Evolutionary conservation across 2,888 invertebrate genomes (phyloP).

Genomic region (Drosophila dives): DNA sequence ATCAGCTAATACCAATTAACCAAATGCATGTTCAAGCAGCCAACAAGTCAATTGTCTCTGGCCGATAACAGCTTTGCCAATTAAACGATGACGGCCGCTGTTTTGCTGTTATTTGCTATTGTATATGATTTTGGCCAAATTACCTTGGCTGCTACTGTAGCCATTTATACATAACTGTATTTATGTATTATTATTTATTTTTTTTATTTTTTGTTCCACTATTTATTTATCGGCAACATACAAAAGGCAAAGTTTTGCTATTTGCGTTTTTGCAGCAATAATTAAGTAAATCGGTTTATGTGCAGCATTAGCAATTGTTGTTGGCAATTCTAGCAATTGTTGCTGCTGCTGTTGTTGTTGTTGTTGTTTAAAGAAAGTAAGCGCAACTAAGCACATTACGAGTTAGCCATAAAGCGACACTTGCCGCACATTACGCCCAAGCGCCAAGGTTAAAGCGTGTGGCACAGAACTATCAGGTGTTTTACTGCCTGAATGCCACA

Average conservation of each 20-base stretch:
- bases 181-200: slow-evolving; percentile 3
- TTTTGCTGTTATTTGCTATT: slow-evolving; percentile 11
- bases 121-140: slow-evolving; percentile 38
- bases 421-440: slow-evolving; percentile 76
- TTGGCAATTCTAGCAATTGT: slow-evolving; percentile 32
- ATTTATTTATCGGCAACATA: slow-evolving; percentile 17
- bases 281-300: slow-evolving; percentile 80
- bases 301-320: slow-evolving; percentile 69
- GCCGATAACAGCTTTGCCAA: slow-evolving; percentile 54
- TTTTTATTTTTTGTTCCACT: neutral
- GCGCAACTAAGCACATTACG: slow-evolving; percentile 77
- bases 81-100: slow-evolving; percentile 66
- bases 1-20: slow-evolving; percentile 34
- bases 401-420: slow-evolving; percentile 54
- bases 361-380: slow-evolving; percentile 67
- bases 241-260: slow-evolving; percentile 29
- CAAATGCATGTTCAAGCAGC: slow-evolving; percentile 67
- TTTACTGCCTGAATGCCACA: neutral
- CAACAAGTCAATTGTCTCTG: slow-evolving; percentile 38
- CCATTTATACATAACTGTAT: slow-evolving; percentile 15
- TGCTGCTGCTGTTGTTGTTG: slow-evolving; percentile 21
- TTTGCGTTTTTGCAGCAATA: slow-evolving; percentile 62
- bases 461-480: slow-evolving; percentile 64
- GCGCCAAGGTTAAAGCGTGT: slow-evolving; percentile 75
- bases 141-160: slow-evolving; percentile 56